These are phyloP conservation scores for Procavia capensis DNA, from an alignment of 2,113 vertebrate species.

Conservation along the genomic window DNA sequence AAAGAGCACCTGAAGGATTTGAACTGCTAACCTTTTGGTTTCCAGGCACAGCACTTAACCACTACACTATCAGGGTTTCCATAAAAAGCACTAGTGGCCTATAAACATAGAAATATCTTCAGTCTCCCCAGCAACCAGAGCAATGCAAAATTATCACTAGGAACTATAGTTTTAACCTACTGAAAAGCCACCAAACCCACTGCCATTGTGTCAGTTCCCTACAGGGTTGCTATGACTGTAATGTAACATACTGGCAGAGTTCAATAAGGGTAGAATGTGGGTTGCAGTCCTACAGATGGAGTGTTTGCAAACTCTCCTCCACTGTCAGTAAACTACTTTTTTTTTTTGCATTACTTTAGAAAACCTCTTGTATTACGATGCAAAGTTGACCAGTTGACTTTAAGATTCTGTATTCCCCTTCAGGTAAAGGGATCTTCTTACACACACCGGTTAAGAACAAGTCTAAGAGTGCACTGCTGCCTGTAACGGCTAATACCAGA, in stretches of 20 bases:
- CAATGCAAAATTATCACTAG: background rate
- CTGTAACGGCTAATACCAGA: too few relatives aligned
- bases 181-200: too few relatives aligned
- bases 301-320: background rate
- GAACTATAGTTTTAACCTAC: too few relatives aligned
- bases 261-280: background rate
- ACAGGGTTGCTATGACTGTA: too few relatives aligned
- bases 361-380: background rate
- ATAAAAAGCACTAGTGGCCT: background rate
- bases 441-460: background rate
- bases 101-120: background rate
- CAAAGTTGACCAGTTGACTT: background rate
- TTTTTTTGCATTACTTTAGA: background rate
- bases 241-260: background rate
- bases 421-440: background rate
- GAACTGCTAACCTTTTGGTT: too few relatives aligned
- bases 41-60: too few relatives aligned
- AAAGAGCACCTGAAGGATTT: too few relatives aligned
- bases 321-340: background rate
- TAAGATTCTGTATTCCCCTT: background rate
- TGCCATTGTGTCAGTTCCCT: too few relatives aligned
- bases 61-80: too few relatives aligned
- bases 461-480: background rate
- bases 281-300: background rate
- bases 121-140: background rate